Base-by-base conservation (phyloP, 2,888 invertebrate species). In the Steinernema hermaphroditum region DNA sequence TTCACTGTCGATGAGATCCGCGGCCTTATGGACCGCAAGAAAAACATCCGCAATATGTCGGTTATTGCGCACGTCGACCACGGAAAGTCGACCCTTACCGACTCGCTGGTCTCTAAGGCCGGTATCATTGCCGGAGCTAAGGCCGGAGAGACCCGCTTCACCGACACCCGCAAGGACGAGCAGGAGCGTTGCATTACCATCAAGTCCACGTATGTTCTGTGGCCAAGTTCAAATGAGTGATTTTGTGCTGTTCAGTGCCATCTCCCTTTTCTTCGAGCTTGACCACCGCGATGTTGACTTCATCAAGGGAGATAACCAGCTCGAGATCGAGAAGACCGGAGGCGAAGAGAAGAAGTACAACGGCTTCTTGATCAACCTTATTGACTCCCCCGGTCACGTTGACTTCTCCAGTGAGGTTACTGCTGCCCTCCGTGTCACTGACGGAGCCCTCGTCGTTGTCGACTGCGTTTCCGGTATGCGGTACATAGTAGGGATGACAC, bases 11-110 rank as follows among this genome's bases (percentile, higher is more conserved):
- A 97, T 91, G 96, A 98, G 91, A 97, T 98, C 91, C 94, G 98
- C 90, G 90, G 88, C 89, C 94, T 99, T 92, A 99, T 99, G 98
- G 97, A 99, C 93, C 94, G 94, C 90, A 97, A 97, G 91, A 91
- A 91, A 91, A 99, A 99, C 89, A 98, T 99, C 91, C 92, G 98
- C 89, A 99, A 99, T 91, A 99, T 99, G 97, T 81, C 97, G 88
- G 98, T 99, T 90, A 99, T 99, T 89, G 98, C 98, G 86, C 98
- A 99, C 90, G 98, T 99, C 83, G 98, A 99, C 91, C 98, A 99
- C 89, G 98, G 98, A 88, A 85, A 85, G 74, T 85, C 98, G 82
- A 99, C 98, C 74, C 89, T 99, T 88, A 99, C 98, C 75, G 98
- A 99, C 90, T 98, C 98, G 80, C 91, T 99, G 87, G 97, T 98